Evolutionary conservation across 2,113 vertebrate genomes (phyloP).

Genomic region (Heliornis fulica): DNA sequence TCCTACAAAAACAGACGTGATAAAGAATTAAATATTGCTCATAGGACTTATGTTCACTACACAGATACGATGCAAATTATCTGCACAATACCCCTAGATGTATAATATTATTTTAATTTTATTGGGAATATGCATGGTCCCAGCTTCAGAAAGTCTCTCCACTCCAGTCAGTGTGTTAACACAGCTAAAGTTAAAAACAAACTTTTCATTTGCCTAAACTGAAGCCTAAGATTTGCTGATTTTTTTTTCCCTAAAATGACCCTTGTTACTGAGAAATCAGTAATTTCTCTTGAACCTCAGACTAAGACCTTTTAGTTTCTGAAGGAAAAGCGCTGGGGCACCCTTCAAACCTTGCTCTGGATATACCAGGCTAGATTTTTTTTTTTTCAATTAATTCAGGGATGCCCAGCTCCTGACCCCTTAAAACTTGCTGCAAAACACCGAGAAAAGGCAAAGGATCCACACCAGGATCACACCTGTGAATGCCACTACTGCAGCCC

Average conservation of each 20-base stretch:
- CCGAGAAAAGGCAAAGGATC: too few species aligned
- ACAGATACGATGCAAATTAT: background rate
- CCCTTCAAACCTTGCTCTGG: background rate
- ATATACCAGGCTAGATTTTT: background rate
- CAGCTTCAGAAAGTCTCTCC: background rate
- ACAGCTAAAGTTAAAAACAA: background rate
- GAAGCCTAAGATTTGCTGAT: background rate
- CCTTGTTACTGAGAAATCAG: background rate
- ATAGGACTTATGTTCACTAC: background rate
- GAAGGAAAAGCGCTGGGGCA: background rate
- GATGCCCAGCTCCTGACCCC: background rate
- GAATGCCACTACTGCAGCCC: background rate
- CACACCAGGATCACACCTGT: rapidly evolving
- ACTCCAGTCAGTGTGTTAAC: background rate
- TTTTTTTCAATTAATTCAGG: background rate
- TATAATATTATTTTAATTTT: background rate
- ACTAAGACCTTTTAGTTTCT: background rate
- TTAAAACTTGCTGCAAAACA: background rate
- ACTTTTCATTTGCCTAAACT: background rate
- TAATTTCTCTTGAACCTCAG: background rate
- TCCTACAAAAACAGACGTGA: background rate
- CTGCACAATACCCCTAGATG: background rate
- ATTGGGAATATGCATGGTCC: background rate
- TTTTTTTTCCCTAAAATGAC: background rate
- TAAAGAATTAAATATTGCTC: background rate